Percentiles rank a stretch among this genome's conserved stretches.
These are phyloP conservation scores for Erebia palarica DNA, from an alignment of 2,888 invertebrate species.

Conservation along the genomic window DNA sequence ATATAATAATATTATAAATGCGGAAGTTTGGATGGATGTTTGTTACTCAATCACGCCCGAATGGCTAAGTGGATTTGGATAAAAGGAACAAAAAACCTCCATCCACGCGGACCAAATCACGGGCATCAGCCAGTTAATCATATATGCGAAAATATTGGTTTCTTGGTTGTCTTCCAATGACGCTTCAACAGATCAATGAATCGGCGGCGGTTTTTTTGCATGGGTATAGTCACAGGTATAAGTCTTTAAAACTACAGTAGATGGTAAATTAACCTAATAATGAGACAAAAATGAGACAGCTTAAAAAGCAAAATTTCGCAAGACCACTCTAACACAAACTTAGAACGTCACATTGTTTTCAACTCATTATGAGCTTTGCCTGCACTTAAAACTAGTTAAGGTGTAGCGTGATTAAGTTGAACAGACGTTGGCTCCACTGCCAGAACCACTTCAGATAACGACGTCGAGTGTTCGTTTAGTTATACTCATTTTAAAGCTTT, in stretches of 20 bases:
- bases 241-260: not conserved
- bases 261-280: constrained; percentile 2
- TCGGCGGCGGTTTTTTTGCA: no score
- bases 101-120: no score
- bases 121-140: no score
- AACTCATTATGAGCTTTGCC: constrained; percentile 72
- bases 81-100: no score
- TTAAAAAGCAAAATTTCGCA: constrained; percentile 38
- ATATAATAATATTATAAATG: no score
- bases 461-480: constrained; percentile 53
- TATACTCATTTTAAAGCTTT: constrained; percentile 51
- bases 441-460: constrained; percentile 73
- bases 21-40: no score
- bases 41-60: no score
- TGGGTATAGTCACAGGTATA: no score
- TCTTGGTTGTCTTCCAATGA: no score
- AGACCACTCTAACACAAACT: constrained; percentile 47
- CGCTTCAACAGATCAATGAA: no score
- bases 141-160: no score
- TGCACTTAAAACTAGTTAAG: constrained; percentile 64
- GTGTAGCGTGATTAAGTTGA: constrained; percentile 73
- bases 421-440: constrained; percentile 63
- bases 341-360: constrained; percentile 61
- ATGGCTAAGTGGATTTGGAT: no score
- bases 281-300: not conserved